Evolutionary conservation across 2,888 invertebrate genomes (phyloP).

Genomic region (Caenorhabditis sp.): DNA sequence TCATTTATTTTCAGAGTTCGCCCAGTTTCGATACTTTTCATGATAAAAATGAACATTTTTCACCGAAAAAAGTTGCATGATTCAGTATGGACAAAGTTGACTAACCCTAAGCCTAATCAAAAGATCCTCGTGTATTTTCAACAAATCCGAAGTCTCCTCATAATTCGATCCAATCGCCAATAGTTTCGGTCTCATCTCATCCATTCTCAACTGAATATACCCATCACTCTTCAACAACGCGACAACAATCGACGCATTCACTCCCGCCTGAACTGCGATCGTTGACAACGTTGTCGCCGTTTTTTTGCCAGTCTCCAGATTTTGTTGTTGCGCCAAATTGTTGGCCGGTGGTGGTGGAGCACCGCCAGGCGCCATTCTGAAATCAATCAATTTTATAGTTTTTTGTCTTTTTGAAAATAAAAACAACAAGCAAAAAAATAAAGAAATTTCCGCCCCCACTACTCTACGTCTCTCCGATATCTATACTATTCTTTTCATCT

Average conservation of each 20-base stretch:
- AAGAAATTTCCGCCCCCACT: background rate
- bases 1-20: too few relatives aligned
- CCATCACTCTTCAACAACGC: slow-evolving; percentile 86
- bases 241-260: slow-evolving; percentile 83
- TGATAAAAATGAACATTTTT: too few relatives aligned
- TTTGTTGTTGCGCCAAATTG: slow-evolving; percentile 14
- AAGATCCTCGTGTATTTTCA: slow-evolving; percentile 84
- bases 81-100: too few relatives aligned
- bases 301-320: slow-evolving; percentile 17
- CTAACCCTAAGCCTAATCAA: slow-evolving; percentile 83
- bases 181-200: slow-evolving; percentile 85
- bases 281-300: slow-evolving; percentile 83
- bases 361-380: slow-evolving; percentile 41
- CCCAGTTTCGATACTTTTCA: too few relatives aligned
- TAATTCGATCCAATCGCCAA: slow-evolving; percentile 82
- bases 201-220: slow-evolving; percentile 83
- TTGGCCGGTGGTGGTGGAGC: slow-evolving; percentile 35
- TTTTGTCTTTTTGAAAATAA: background rate
- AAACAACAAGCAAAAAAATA: background rate
- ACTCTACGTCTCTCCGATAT: background rate
- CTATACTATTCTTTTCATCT: background rate
- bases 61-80: too few relatives aligned
- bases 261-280: slow-evolving; percentile 86
- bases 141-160: slow-evolving; percentile 81
- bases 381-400: slow-evolving; percentile 8